These are phyloP conservation scores for Synergus japonicus DNA, from an alignment of 2,888 invertebrate genomes.

Conservation along the genomic window DNA sequence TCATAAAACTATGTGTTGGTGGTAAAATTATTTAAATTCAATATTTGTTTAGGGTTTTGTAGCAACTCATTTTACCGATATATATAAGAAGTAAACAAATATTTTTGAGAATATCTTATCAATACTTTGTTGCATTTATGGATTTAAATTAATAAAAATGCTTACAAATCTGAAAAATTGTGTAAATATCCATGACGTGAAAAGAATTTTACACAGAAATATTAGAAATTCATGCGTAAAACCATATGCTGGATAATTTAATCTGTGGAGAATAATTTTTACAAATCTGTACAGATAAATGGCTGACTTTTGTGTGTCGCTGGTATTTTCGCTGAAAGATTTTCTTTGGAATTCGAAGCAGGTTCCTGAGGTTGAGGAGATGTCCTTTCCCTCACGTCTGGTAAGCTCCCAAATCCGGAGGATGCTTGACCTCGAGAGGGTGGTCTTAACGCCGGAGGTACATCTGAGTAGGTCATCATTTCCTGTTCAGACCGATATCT, in stretches of 20 bases:
- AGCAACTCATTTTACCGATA: too few species aligned
- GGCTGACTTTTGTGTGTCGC: not conserved
- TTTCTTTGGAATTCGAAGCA: slow-evolving; percentile 54
- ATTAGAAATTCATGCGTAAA: too few species aligned
- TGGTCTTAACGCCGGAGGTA: slow-evolving; percentile 54
- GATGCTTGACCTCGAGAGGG: slow-evolving; percentile 65
- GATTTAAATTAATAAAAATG: not conserved
- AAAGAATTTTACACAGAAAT: too few species aligned
- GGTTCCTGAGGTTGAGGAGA: slow-evolving; percentile 48
- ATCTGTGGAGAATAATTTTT: slow-evolving; percentile 31
- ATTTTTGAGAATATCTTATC: too few species aligned
- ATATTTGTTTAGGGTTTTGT: too few species aligned
- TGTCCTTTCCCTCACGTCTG: slow-evolving; percentile 60
- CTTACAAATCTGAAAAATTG: not conserved
- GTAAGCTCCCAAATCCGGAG: slow-evolving; percentile 69
- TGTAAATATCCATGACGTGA: too few species aligned
- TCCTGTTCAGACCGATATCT: slow-evolving; percentile 51
- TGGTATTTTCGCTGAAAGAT: slow-evolving; percentile 53
- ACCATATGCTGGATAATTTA: too few species aligned
- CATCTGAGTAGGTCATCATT: slow-evolving; percentile 9
- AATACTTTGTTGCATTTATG: not conserved
- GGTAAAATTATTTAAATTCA: too few species aligned
- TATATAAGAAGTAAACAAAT: too few species aligned
- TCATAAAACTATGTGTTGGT: too few species aligned
- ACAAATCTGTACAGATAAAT: slow-evolving; percentile 68